These are phyloP conservation scores for rabbit (Oryctolagus cuniculus) DNA, from an alignment of 2,113 vertebrate species.

Conservation along the genomic window DNA sequence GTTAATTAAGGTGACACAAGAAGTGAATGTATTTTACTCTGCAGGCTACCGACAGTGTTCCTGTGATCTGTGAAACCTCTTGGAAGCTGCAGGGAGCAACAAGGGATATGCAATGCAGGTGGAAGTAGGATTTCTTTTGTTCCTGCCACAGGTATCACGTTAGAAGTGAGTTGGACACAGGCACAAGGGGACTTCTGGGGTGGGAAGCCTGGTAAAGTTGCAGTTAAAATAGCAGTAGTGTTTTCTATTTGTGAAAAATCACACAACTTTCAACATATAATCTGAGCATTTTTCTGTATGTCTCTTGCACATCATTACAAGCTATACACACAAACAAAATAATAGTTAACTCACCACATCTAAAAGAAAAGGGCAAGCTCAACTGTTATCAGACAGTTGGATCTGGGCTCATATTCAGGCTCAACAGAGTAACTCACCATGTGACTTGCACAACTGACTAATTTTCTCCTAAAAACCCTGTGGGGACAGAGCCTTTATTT, in stretches of 20 bases:
- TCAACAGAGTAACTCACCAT: background rate
- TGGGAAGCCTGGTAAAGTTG: background rate
- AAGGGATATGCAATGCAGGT: background rate
- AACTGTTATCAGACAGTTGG: background rate
- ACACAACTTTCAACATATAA: background rate
- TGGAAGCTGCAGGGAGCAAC: background rate
- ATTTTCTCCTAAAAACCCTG: slow-evolving; percentile 20
- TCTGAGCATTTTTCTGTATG: background rate
- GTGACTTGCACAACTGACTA: background rate
- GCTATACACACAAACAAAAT: background rate
- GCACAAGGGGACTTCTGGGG: too few species aligned
- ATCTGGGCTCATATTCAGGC: background rate
- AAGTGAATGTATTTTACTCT: background rate
- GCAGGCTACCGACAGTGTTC: background rate
- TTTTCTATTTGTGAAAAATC: slow-evolving; percentile 13
- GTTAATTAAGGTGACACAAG: background rate
- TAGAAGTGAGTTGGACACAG: background rate
- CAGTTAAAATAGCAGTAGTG: background rate
- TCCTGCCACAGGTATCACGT: background rate
- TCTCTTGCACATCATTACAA: background rate
- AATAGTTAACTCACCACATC: background rate
- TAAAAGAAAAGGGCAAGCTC: background rate
- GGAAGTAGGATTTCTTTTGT: background rate
- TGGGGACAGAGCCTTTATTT: background rate
- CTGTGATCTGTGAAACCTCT: background rate